These are phyloP conservation scores for Sebastes oblongus DNA, from an alignment of 2,797 vertebrate species.

Conservation along the genomic window DNA sequence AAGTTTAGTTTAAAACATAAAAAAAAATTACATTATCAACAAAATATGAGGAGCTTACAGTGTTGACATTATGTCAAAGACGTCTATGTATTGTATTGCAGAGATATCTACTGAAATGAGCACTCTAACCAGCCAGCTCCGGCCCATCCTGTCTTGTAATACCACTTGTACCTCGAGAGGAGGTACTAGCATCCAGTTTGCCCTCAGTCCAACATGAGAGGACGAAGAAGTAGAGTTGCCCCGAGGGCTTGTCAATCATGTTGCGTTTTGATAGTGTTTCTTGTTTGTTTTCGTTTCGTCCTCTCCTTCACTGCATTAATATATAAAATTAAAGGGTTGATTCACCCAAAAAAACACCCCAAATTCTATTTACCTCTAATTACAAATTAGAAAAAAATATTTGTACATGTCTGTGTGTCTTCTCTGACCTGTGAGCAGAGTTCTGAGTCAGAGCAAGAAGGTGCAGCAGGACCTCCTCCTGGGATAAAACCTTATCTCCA, in stretches of 20 bases:
- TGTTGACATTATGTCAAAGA: background rate
- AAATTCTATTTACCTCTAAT: background rate
- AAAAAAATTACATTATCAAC: no score
- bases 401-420: background rate
- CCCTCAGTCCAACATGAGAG: background rate
- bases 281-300: background rate
- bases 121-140: background rate
- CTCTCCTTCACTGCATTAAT: background rate
- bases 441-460: conserved; percentile 80
- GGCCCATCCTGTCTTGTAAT: background rate
- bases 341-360: background rate
- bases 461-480: conserved; percentile 82
- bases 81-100: background rate
- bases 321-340: background rate
- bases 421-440: conserved; percentile 84
- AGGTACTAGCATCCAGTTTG: background rate
- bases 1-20: no score
- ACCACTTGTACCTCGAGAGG: background rate
- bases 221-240: background rate
- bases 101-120: background rate
- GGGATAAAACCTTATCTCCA: conserved; percentile 67
- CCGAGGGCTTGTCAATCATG: background rate
- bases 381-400: background rate
- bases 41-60: background rate
- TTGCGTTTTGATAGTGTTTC: background rate